These are phyloP conservation scores for Lepidurus packardi DNA, from an alignment of 1,140 invertebrate genomes.

Conservation along the genomic window DNA sequence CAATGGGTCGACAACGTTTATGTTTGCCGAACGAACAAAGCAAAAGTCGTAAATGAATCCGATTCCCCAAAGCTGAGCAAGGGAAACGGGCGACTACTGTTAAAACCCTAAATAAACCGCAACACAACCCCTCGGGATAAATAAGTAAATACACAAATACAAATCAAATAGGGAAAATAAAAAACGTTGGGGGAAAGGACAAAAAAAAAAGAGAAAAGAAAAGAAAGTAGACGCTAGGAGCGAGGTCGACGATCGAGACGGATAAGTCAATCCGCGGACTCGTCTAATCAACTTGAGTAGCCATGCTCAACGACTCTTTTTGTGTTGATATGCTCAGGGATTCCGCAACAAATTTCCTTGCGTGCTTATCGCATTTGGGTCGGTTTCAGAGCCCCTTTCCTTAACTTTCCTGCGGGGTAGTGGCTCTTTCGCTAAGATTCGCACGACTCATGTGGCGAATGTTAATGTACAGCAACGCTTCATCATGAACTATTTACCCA, in stretches of 20 bases:
- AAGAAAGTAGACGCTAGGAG: not conserved
- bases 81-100: not conserved
- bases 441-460: too few relatives aligned
- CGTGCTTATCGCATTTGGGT: not conserved
- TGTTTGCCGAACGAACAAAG: not conserved
- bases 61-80: not conserved
- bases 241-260: not conserved
- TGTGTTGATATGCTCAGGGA: not conserved
- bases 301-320: conserved; percentile 6
- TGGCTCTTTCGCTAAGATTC: too few relatives aligned
- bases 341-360: not conserved
- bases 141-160: not conserved
- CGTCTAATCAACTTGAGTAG: not conserved
- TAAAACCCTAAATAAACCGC: not conserved
- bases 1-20: not conserved
- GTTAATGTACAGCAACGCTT: too few relatives aligned
- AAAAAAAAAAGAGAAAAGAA: not conserved
- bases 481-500: too few relatives aligned
- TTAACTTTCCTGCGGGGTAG: not conserved
- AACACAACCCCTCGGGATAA: not conserved
- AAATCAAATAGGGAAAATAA: too few relatives aligned
- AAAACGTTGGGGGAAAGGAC: not conserved
- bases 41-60: conserved; percentile 3
- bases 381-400: not conserved
- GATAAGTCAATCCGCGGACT: conserved; percentile 10